Conservation (phyloP, 2,797 vertebrate genomes). For the Helicolenus hilgendorfi region DNA sequence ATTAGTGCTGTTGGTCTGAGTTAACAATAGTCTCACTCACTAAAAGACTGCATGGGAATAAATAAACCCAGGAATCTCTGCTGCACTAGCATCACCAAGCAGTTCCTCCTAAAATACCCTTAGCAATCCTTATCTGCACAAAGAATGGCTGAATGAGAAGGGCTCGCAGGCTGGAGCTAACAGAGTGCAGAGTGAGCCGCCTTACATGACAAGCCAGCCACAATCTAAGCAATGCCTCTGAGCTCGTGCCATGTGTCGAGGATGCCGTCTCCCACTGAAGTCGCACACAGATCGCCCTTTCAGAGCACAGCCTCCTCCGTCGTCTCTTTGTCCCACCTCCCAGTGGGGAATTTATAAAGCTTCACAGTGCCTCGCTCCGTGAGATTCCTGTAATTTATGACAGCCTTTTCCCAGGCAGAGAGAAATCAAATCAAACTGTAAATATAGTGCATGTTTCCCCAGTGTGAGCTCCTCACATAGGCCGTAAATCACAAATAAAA, state of each 20-base stretch:
- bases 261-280: conserved; percentile 72
- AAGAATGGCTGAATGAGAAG: conserved; percentile 30
- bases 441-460: conserved; percentile 82
- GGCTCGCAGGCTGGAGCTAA: conserved; percentile 23
- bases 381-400: conserved; percentile 82
- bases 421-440: conserved; percentile 87
- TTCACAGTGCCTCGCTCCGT: conserved; percentile 64
- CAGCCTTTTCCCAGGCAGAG: conserved; percentile 75
- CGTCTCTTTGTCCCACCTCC: conserved; percentile 71
- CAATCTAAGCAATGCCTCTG: conserved; percentile 67
- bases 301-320: conserved; percentile 65
- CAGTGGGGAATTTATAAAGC: conserved; percentile 72
- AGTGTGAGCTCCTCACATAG: conserved; percentile 67
- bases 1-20: conserved; percentile 60
- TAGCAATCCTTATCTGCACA: conserved; percentile 11
- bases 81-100: background rate
- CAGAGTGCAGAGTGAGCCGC: conserved; percentile 42
- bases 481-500: conserved; percentile 76
- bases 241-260: conserved; percentile 76
- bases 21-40: conserved; percentile 43
- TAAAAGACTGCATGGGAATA: conserved; percentile 23
- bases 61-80: conserved; percentile 22
- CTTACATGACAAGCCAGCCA: conserved; percentile 63
- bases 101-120: conserved; percentile 36
- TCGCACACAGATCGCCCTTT: conserved; percentile 72